A percentile compares a stretch with the other conserved stretches of the same genome.
These are phyloP conservation scores for Willowsia nigromaculata DNA, from an alignment of 2,888 invertebrate genomes.

Conservation along the genomic window DNA sequence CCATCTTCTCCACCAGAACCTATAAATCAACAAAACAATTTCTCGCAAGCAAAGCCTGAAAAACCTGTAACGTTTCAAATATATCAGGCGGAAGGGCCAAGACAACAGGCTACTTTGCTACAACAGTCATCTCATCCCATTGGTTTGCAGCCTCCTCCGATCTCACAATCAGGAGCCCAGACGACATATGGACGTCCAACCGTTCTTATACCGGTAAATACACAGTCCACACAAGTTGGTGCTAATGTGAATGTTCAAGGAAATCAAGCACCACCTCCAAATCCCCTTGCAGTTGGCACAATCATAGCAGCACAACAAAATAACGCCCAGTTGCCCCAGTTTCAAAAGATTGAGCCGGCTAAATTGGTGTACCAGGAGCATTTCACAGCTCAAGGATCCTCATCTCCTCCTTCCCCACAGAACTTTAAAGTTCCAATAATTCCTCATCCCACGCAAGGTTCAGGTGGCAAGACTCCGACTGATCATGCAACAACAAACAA, in stretches of 20 bases:
- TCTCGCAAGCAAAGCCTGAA: conserved; percentile 13
- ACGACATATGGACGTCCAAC: conserved; percentile 62
- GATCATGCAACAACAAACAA: neutral
- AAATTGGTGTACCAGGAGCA: conserved; percentile 78
- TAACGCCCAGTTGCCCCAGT: neutral
- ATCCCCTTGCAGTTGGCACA: conserved; percentile 55
- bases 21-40: neutral
- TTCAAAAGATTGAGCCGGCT: conserved; percentile 74
- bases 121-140: conserved; percentile 42
- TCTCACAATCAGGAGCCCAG: conserved; percentile 5
- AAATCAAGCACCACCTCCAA: conserved; percentile 46
- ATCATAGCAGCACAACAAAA: conserved; percentile 56
- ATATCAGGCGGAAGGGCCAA: conserved; percentile 58
- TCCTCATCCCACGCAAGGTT: conserved; percentile 31
- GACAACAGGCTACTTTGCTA: conserved; percentile 54
- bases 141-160: conserved; percentile 49
- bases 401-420: conserved; percentile 57
- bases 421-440: conserved; percentile 75
- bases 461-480: neutral
- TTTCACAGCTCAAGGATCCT: conserved; percentile 45
- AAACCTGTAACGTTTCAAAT: conserved; percentile 72
- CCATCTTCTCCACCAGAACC: neutral
- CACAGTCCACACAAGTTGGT: conserved; percentile 4
- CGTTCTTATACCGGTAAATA: conserved; percentile 62
- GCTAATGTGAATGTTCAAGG: neutral